These are phyloP conservation scores for Amphiura filiformis DNA, from an alignment of 35 echinoderm and acorn worm genomes.

Conservation along the genomic window DNA sequence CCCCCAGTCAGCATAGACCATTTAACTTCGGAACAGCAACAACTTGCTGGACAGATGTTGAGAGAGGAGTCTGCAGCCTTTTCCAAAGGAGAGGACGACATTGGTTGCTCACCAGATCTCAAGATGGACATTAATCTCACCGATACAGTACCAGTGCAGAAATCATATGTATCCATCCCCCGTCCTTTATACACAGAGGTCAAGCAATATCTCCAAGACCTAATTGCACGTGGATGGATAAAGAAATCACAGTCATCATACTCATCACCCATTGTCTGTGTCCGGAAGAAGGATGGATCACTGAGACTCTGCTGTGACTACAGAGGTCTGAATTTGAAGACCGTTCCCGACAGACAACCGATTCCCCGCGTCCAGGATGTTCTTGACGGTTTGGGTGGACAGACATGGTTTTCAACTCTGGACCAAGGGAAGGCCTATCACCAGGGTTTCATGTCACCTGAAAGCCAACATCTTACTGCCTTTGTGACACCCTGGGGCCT, in stretches of 20 bases:
- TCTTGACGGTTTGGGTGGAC: conserved; percentile 24
- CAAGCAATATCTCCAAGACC: conserved; percentile 30
- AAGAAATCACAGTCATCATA: conserved; percentile 38
- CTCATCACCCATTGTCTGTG: conserved; percentile 52
- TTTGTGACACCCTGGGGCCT: no score
- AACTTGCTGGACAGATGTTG: conserved; percentile 25
- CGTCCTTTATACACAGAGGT: conserved; percentile 54
- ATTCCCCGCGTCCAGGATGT: conserved; percentile 38
- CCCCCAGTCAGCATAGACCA: no score
- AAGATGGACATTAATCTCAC: conserved; percentile 29
- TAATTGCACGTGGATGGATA: conserved; percentile 45
- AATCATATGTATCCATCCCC: conserved; percentile 34
- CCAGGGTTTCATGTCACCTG: conserved; percentile 37
- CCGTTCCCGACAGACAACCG: conserved; percentile 28
- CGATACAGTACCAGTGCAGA: conserved; percentile 36
- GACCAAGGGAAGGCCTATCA: conserved; percentile 47
- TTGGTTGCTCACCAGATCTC: conserved; percentile 50
- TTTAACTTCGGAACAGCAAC: conserved; percentile 18
- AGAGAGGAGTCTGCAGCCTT: conserved; percentile 49
- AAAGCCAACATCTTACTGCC: no score
- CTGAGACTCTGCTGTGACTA: conserved; percentile 39
- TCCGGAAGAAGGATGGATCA: conserved; percentile 45
- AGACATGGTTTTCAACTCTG: conserved; percentile 30
- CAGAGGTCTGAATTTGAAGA: conserved; percentile 21
- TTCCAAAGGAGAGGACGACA: conserved; percentile 19